Conservation (phyloP, 1,140 invertebrate species). For the Acromyrmex heyeri region DNA sequence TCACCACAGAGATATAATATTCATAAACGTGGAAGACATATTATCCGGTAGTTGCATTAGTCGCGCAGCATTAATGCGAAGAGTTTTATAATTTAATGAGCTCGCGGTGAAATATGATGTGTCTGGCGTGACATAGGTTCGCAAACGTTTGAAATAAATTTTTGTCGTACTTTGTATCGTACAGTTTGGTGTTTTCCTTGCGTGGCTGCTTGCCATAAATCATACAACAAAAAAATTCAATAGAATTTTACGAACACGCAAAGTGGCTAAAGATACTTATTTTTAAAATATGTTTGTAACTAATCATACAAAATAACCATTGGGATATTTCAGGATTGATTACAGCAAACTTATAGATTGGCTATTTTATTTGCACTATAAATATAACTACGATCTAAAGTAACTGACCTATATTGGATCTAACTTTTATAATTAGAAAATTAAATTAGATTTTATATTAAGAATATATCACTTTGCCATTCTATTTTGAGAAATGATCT, state of each 20-base stretch:
- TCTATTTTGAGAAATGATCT: constrained; percentile 5
- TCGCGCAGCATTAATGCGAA: background rate
- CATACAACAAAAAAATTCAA: background rate
- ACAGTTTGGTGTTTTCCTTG: background rate
- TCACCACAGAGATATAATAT: background rate
- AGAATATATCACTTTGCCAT: background rate
- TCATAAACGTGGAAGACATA: background rate
- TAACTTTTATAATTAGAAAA: constrained; percentile 23
- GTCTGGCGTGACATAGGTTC: background rate
- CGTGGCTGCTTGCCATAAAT: background rate
- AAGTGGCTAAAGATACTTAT: background rate
- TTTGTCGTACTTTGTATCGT: background rate
- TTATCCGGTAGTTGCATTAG: background rate
- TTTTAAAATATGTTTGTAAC: background rate
- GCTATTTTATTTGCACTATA: background rate
- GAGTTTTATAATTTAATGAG: constrained; percentile 24
- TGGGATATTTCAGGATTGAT: background rate
- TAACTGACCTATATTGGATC: background rate
- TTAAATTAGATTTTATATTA: background rate
- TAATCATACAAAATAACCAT: background rate
- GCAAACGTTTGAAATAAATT: constrained; percentile 29
- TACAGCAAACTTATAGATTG: background rate
- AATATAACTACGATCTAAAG: background rate
- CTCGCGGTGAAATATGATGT: constrained; percentile 4
- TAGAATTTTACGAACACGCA: background rate